These are phyloP conservation scores for Presbytis comata DNA, from an alignment of 2,797 vertebrate genomes.

Conservation along the genomic window DNA sequence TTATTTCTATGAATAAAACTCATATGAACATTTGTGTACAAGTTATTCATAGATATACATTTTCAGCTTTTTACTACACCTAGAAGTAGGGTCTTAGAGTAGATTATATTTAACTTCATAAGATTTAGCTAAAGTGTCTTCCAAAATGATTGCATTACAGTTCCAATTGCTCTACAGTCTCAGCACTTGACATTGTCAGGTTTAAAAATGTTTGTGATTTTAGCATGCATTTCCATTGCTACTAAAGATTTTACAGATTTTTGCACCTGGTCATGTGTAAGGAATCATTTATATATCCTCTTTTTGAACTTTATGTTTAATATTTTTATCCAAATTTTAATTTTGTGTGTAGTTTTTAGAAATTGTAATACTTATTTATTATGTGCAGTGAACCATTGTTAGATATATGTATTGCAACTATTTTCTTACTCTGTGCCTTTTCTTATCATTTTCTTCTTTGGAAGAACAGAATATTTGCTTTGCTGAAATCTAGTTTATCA, in stretches of 20 bases:
- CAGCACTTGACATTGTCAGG: background rate
- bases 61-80: background rate
- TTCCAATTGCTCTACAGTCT: background rate
- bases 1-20: background rate
- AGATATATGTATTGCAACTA: background rate
- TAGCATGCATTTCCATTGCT: background rate
- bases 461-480: background rate
- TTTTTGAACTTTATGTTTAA: background rate
- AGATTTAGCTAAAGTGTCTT: background rate
- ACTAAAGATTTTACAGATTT: background rate
- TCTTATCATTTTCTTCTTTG: background rate
- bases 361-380: background rate
- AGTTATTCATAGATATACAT: background rate
- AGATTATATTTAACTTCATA: background rate
- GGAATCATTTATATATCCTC: background rate
- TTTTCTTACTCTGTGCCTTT: background rate
- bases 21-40: background rate
- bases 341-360: background rate
- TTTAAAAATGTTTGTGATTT: background rate
- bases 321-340: background rate
- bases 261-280: background rate
- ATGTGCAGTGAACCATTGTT: background rate
- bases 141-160: background rate
- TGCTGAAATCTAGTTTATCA: background rate
- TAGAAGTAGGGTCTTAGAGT: background rate